These are phyloP conservation scores for Latrodectus geometricus DNA, from an alignment of 1,140 invertebrate genomes.

Conservation along the genomic window DNA sequence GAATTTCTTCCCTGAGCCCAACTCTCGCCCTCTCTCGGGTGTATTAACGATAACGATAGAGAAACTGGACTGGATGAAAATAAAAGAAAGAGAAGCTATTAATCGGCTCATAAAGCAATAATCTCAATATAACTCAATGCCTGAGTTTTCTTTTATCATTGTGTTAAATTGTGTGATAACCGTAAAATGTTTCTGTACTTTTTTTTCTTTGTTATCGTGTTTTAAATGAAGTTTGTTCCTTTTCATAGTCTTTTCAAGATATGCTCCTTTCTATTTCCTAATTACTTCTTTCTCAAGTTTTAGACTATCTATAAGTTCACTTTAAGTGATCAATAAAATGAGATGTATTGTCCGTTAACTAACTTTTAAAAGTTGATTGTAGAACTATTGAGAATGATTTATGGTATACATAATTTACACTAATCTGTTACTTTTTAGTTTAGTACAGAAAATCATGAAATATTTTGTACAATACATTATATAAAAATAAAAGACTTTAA, in stretches of 20 bases:
- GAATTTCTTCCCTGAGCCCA: background rate
- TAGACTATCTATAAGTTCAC: too few species aligned
- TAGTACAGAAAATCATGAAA: too few species aligned
- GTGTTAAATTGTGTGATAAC: background rate
- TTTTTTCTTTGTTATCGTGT: background rate
- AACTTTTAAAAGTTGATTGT: too few species aligned
- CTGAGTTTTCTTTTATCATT: background rate
- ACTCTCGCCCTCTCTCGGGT: background rate
- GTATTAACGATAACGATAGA: constrained; percentile 32
- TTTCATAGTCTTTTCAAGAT: background rate
- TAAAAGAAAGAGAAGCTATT: background rate
- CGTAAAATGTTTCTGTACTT: background rate
- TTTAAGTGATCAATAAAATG: too few species aligned
- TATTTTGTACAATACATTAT: too few species aligned
- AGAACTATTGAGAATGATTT: too few species aligned
- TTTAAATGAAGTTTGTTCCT: background rate
- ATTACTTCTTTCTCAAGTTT: too few species aligned
- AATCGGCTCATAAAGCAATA: constrained; percentile 25
- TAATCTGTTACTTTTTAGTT: too few species aligned
- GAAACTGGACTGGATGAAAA: background rate
- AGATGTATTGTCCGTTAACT: too few species aligned
- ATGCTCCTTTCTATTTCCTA: background rate
- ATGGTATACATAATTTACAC: too few species aligned
- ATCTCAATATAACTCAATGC: background rate
- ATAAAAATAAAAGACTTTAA: too few species aligned